Conservation (phyloP, 2,113 vertebrate species). For the Percopsis transmontana region DNA sequence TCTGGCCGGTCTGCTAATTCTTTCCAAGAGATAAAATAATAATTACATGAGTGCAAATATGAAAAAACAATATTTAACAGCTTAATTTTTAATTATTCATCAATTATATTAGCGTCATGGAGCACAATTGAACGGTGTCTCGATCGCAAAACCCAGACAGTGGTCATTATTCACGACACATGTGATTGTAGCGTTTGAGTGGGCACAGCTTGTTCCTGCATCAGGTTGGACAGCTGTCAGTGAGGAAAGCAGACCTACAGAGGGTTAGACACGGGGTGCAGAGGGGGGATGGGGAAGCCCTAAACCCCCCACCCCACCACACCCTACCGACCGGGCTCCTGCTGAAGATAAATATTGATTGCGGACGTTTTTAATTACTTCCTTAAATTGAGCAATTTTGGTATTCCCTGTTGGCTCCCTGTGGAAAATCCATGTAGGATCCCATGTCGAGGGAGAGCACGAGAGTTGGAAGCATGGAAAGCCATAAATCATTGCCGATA, state of each 20-base stretch:
- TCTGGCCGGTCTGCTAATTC: background rate
- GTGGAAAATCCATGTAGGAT: conserved; percentile 71
- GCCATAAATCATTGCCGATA: conserved; percentile 82
- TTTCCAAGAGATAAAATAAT: conserved; percentile 38
- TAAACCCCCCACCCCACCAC: conserved; percentile 57
- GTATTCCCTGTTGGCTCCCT: conserved; percentile 74
- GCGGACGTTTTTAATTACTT: conserved; percentile 83
- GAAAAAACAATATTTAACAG: conserved; percentile 45
- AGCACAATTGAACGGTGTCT: too few relatives aligned
- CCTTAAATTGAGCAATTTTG: conserved; percentile 83
- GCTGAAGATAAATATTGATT: conserved; percentile 83
- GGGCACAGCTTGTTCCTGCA: conserved; percentile 65
- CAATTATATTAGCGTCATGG: conserved; percentile 43
- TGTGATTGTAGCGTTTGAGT: conserved; percentile 58
- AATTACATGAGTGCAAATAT: conserved; percentile 58
- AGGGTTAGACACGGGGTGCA: conserved; percentile 44
- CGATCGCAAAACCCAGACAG: conserved; percentile 2
- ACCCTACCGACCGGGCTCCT: conserved; percentile 51
- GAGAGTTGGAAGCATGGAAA: conserved; percentile 68
- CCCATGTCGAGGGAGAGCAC: conserved; percentile 61
- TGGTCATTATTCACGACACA: conserved; percentile 42
- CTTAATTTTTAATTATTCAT: conserved; percentile 58
- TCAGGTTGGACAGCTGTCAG: conserved; percentile 68
- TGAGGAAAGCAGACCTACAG: conserved; percentile 45
- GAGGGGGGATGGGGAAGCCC: conserved; percentile 37